Evolutionary conservation across 1,140 invertebrate species (phyloP).

Genomic region (Batillaria attramentaria): DNA sequence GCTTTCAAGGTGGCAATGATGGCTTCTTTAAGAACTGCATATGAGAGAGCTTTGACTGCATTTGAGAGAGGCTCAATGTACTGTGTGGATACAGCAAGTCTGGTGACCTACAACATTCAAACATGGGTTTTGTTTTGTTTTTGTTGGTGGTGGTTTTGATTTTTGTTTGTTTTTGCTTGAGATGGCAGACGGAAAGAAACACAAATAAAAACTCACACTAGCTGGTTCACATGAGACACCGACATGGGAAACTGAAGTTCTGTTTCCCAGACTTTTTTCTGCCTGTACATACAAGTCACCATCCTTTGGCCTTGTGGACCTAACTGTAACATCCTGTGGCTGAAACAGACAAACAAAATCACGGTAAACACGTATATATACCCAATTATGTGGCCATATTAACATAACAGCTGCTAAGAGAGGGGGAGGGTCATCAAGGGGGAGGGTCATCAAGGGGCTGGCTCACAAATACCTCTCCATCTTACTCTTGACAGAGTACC

Average conservation of each 20-base stretch:
- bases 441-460: too few relatives aligned
- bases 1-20: not conserved
- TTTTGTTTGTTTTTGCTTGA: not conserved
- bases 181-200: not conserved
- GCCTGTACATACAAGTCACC: not conserved
- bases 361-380: too few relatives aligned
- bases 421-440: too few relatives aligned
- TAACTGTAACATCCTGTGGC: not conserved
- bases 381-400: too few relatives aligned
- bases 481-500: too few relatives aligned
- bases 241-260: not conserved
- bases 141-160: not conserved
- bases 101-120: not conserved
- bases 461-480: too few relatives aligned
- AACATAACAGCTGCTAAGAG: too few relatives aligned
- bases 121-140: not conserved
- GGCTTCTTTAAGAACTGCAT: too few relatives aligned
- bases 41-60: too few relatives aligned
- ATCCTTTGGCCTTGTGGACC: not conserved
- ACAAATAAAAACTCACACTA: too few relatives aligned
- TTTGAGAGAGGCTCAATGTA: too few relatives aligned
- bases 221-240: conserved; percentile 13
- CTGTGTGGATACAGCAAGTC: too few relatives aligned
- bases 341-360: not conserved
- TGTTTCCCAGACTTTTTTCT: not conserved